Evolutionary conservation across 92 coral and sea anemone species (phyloP), one percentile per base, ranked within the genome.

Genomic region (Pocillopora grandis): DNA sequence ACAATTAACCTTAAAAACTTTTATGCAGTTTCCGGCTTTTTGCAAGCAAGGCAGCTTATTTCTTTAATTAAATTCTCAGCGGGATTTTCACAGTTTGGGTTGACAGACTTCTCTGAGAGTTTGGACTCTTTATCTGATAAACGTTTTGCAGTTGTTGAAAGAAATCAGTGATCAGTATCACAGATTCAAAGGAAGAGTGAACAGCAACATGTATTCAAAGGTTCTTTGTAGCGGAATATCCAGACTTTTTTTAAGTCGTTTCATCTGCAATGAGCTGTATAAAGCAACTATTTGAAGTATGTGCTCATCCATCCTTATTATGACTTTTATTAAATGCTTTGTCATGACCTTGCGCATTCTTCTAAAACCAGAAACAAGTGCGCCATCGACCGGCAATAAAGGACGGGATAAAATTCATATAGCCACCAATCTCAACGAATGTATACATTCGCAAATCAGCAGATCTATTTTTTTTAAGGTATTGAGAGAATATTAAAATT

Each of bases 241-340:
- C 7, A n/a, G 19, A 17, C 20, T 55, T 35, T 17, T 35, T 14
- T 14, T n/a, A 37, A 35, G 19, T 70, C 42, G 20, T 60, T 58
- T 23, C 66, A 23, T 75, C 48, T 2, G 62, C 58, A 12, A 31
- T 20, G 49, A 60, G 27, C 77, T 2, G 70, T 57, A 13, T 36
- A 42, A 14, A 60, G 12, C 85, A 81, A 58, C 70, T 81, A 81
- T 71, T 81, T 60, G 10, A 81, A 58, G 67, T 36, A 81, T 81
- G 60, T 19, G 60, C 69, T 35, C 37, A 59, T 36, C 2, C 23
- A 23, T 80, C 61, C 18, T 56, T 14, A 20, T 27, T 27, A 27
- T 27, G 31, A 27, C 31, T 27, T 27, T 27, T 27, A 27, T 66
- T 27, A 10, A 59, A 67, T 27, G 36, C 37, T 66, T 21, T 18